Conservation (phyloP, 2,888 invertebrate species). For the Spodoptera littoralis region DNA sequence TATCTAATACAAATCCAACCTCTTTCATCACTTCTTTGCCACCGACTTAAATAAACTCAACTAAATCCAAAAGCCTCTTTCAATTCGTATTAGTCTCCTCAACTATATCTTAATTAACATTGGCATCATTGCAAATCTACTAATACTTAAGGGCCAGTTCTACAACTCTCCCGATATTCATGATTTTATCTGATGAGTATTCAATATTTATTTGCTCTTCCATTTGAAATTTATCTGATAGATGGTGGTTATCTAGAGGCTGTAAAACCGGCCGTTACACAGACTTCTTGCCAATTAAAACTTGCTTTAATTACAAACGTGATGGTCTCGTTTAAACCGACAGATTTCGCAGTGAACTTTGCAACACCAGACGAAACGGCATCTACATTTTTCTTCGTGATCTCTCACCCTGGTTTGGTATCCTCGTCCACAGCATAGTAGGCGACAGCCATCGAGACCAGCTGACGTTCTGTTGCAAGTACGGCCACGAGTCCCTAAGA, state of each 20-base stretch:
- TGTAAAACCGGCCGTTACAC: not conserved
- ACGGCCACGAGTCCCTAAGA: conserved; percentile 94
- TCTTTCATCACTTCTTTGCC: not conserved
- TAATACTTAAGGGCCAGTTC: conserved; percentile 1
- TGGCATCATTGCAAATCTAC: conserved; percentile 20
- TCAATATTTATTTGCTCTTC: too few species aligned
- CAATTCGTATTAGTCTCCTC: conserved; percentile 15
- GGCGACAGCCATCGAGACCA: conserved; percentile 95
- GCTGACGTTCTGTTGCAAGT: conserved; percentile 95
- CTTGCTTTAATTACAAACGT: conserved; percentile 93
- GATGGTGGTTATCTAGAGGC: too few species aligned
- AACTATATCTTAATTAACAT: conserved; percentile 2
- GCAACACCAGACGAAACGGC: conserved; percentile 97
- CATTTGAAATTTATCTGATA: too few species aligned
- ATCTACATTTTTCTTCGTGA: conserved; percentile 96
- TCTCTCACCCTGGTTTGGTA: conserved; percentile 95
- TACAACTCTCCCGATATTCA: too few species aligned
- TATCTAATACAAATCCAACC: not conserved
- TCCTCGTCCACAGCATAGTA: conserved; percentile 96
- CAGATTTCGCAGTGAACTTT: conserved; percentile 95
- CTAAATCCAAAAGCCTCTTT: conserved; percentile 2
- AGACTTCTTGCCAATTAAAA: conserved; percentile 3
- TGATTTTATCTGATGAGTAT: too few species aligned
- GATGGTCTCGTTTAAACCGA: conserved; percentile 93
- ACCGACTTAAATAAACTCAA: not conserved